Conservation (phyloP, 2,113 vertebrate species). For the Cebus imitator region DNA sequence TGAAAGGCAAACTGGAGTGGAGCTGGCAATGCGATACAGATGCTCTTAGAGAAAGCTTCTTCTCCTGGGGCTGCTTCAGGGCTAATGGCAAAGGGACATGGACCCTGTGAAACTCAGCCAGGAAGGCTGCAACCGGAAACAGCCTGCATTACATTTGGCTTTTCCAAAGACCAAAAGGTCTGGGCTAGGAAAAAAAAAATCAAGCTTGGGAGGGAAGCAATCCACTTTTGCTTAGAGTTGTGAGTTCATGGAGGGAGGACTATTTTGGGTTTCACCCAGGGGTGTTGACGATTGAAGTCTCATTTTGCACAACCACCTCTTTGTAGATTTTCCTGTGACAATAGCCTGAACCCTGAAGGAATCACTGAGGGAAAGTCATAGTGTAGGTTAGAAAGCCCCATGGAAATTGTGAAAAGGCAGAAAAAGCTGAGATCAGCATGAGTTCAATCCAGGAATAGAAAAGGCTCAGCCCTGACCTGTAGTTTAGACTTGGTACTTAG, state of each 20-base stretch:
- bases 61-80: not conserved
- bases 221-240: not conserved
- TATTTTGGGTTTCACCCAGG: not conserved
- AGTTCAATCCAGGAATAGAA: not conserved
- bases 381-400: not conserved
- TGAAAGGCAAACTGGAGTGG: not conserved
- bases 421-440: not conserved
- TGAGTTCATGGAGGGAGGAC: not conserved
- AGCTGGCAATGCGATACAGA: not conserved
- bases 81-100: not conserved
- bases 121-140: not conserved
- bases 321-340: not conserved
- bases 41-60: not conserved
- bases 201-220: not conserved
- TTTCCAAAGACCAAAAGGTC: not conserved
- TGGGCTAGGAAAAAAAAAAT: not conserved
- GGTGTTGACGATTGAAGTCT: not conserved
- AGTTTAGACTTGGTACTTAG: not conserved
- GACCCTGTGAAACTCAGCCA: not conserved
- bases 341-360: not conserved
- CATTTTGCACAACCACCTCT: not conserved
- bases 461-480: not conserved
- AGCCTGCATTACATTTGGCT: rapidly evolving
- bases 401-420: not conserved
- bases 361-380: not conserved